These are phyloP conservation scores for Holothuria scabra DNA, from an alignment of 53 echinoderm and acorn worm species.

Conservation along the genomic window DNA sequence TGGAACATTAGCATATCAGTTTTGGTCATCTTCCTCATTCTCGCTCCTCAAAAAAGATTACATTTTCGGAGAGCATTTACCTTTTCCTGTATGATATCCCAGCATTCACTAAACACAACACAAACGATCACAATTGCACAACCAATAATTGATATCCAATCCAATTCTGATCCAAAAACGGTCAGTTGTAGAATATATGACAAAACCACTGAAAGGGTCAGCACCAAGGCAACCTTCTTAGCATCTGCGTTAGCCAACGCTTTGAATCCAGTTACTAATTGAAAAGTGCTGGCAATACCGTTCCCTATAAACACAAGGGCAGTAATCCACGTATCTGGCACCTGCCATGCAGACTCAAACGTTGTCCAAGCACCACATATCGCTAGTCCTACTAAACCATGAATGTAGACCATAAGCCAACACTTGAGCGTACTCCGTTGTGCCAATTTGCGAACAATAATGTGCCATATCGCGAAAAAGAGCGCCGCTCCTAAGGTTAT, in stretches of 20 bases:
- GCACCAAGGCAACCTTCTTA: too few species aligned
- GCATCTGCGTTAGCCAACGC: not conserved
- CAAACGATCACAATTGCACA: not conserved
- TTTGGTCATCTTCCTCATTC: too few species aligned
- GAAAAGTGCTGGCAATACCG: not conserved
- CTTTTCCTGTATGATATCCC: not conserved
- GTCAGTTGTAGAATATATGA: conserved; percentile 7
- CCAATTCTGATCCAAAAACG: not conserved
- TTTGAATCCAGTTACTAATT: not conserved
- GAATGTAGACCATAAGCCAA: not conserved
- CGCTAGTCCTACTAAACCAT: not conserved
- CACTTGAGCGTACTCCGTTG: not conserved
- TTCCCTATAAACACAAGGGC: not conserved
- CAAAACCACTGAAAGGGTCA: not conserved
- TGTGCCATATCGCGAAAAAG: not conserved
- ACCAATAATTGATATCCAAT: not conserved
- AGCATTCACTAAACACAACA: not conserved
- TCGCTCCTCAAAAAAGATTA: too few species aligned
- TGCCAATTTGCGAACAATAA: not conserved
- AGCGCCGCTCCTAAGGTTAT: not conserved
- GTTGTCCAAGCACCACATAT: not conserved
- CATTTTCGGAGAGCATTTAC: not conserved
- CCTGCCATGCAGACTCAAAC: not conserved
- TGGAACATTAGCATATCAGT: too few species aligned
- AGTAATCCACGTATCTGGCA: not conserved